Percentiles rank a stretch among this genome's conserved stretches.
phyloP scores from a whole-genome alignment of 2,113 vertebrate genomes.

The Pomatostomus ruficeps region DNA sequence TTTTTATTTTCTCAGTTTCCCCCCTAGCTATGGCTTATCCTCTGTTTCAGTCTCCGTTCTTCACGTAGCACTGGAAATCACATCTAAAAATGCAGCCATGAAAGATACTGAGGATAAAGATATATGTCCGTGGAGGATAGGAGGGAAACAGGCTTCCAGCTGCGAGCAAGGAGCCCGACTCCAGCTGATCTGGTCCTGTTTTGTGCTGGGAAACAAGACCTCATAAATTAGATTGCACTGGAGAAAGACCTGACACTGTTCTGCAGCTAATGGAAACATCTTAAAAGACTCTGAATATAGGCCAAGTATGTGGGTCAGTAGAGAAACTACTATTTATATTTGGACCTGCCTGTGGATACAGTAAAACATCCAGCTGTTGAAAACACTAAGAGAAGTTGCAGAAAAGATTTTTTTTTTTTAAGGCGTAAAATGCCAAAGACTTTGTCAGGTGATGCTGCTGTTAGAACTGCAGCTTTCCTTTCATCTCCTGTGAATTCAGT shows the following conservation, averaged over 20 bases:
- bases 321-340: constrained; percentile 41
- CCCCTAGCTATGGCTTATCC: neutral
- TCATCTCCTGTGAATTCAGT: neutral
- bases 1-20: neutral
- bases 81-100: neutral
- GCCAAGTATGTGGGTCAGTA: constrained; percentile 55
- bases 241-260: constrained; percentile 26
- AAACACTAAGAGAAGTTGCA: neutral
- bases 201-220: constrained; percentile 6
- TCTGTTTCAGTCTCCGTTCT: neutral
- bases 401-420: neutral
- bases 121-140: neutral
- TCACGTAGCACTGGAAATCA: neutral
- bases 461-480: neutral
- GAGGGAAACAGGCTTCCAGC: neutral
- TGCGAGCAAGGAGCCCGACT: neutral
- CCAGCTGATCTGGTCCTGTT: neutral
- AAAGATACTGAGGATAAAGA: neutral
- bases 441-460: neutral
- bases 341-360: constrained; percentile 4
- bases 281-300: constrained; percentile 31
- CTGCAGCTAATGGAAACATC: constrained; percentile 22
- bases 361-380: constrained; percentile 41
- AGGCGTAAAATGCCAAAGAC: neutral
- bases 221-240: constrained; percentile 41